Evolutionary conservation across 2,797 vertebrate species (phyloP).

Genomic region (Macroramphosus scolopax): DNA sequence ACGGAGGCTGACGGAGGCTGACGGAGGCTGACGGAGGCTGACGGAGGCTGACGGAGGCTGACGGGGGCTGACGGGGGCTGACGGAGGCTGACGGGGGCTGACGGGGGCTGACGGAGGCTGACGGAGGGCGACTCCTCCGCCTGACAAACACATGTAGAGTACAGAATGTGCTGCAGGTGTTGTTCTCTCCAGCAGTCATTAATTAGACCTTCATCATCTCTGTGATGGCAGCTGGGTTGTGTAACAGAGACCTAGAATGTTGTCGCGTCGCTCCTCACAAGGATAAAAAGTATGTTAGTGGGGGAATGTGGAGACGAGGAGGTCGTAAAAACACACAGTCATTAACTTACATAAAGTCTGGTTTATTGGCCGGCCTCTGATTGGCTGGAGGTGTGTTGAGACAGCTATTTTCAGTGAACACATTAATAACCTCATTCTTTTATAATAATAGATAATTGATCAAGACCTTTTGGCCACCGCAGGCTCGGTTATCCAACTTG

Average conservation of each 20-base stretch:
- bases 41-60: too few species aligned
- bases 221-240: constrained; percentile 26
- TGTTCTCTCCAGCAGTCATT: constrained; percentile 7
- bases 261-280: constrained; percentile 14
- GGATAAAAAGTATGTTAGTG: constrained; percentile 10
- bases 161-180: constrained; percentile 61
- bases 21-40: too few species aligned
- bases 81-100: too few species aligned
- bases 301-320: background rate
- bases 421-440: background rate
- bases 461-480: too few species aligned
- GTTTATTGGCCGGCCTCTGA: constrained; percentile 13
- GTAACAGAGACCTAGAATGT: too few species aligned
- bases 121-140: constrained; percentile 1
- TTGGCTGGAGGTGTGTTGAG: background rate
- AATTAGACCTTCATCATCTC: constrained; percentile 31
- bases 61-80: too few species aligned
- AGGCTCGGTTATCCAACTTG: too few species aligned
- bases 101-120: background rate
- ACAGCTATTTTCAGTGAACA: background rate
- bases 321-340: background rate
- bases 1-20: too few species aligned
- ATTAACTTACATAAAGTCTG: constrained; percentile 28
- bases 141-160: constrained; percentile 22
- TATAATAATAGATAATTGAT: too few species aligned